Conservation (phyloP, 2,113 vertebrate genomes). For the Tenebrosternarchus preto region DNA sequence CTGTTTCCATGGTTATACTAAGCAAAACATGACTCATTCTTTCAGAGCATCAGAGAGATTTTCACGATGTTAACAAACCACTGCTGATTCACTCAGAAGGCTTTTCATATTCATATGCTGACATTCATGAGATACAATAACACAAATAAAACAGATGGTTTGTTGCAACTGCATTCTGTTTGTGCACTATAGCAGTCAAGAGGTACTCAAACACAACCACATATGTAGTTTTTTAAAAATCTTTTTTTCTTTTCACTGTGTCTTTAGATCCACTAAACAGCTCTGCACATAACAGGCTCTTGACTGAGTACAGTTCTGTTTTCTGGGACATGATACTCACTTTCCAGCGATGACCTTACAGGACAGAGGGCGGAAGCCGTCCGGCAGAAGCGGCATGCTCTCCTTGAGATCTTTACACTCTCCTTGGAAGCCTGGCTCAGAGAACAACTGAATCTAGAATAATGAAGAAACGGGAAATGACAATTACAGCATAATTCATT, state of each 20-base stretch:
- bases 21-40: not conserved
- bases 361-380: slow-evolving; percentile 81
- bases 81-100: not conserved
- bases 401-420: slow-evolving; percentile 76
- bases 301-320: not conserved
- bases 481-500: no score
- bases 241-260: no score
- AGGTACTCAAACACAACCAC: no score
- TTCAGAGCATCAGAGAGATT: not conserved
- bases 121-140: not conserved
- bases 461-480: not conserved
- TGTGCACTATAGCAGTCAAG: not conserved
- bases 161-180: not conserved
- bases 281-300: no score
- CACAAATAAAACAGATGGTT: not conserved
- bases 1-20: not conserved
- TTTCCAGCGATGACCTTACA: slow-evolving; percentile 88
- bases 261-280: no score
- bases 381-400: slow-evolving; percentile 74
- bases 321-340: slow-evolving; percentile 66
- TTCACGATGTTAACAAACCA: not conserved
- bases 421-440: slow-evolving; percentile 86
- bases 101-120: not conserved
- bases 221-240: no score
- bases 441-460: slow-evolving; percentile 88